Base-by-base conservation (phyloP, 1,140 invertebrate genomes). In the Agraylea sexmaculata region DNA sequence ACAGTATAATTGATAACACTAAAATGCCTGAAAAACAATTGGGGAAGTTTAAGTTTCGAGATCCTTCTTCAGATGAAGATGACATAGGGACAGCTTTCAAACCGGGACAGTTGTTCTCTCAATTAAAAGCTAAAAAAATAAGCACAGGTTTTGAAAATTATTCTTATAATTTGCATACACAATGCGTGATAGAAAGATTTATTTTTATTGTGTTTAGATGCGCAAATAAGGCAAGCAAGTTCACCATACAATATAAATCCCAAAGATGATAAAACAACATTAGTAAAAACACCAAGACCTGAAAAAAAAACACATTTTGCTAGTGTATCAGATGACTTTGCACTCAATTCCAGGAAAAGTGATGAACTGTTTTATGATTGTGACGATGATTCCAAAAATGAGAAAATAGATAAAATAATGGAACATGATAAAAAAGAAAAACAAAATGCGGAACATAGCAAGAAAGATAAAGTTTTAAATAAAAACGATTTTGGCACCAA, bases 1-100 rank as follows among this genome's bases (percentile, higher is more conserved):
- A n/a, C 10, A 11, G 18, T 7, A 44, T 22, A 31, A n/a, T 3
- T 36, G 7, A 33, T 3, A 17, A 37, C 20, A 35, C 34, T 13
- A 29, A 16, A 18, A 38, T 44, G 20, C 15, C n/a, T n/a, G n/a
- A n/a, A n/a, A n/a, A n/a, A n/a, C n/a, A n/a, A n/a, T 52, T 78
- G 22, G 76, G 75, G 20, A 64, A 67, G 29, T 81, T 84, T 48
- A 62, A 58, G n/a, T 45, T 86, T 7, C 77, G 77, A 51, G 60
- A 63, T 18, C 58, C 62, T 27, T 73, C 72, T 1, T 69, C 71
- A 1, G 71, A 69, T 43, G 62, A 63, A 8, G 60, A 60, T 16
- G 67, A 69, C 33, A 60, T 66, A 13, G 51, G 37, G 17, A 55
- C 39, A 34, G 49, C 47, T 19, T 71, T 67, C 44, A 57, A 51